A percentile compares a stretch with the other conserved stretches of the same genome.
These are phyloP conservation scores for Intellagama lesueurii DNA, from an alignment of 2,797 vertebrate species.

Conservation along the genomic window DNA sequence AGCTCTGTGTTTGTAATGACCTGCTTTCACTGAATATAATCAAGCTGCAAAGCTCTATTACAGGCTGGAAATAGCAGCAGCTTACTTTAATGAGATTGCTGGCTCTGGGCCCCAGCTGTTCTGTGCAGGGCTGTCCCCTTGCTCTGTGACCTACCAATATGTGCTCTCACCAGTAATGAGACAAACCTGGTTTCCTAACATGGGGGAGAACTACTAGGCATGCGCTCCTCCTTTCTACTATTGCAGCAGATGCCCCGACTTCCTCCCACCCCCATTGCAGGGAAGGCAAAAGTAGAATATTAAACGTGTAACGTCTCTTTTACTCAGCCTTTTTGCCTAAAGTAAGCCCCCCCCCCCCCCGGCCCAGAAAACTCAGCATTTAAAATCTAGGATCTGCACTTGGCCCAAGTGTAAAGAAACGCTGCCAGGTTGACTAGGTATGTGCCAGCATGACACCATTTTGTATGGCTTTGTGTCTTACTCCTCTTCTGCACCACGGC, in stretches of 20 bases:
- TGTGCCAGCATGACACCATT: background rate
- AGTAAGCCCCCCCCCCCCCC: constrained; percentile 47
- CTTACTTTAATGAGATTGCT: constrained; percentile 92
- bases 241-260: constrained; percentile 64
- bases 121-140: constrained; percentile 76
- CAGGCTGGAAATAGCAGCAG: constrained; percentile 87
- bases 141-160: constrained; percentile 81
- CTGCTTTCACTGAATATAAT: constrained; percentile 85
- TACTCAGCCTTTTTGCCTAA: constrained; percentile 25
- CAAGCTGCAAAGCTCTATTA: constrained; percentile 86
- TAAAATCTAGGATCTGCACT: constrained; percentile 34
- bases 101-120: constrained; percentile 84
- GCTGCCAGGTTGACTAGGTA: constrained; percentile 39
- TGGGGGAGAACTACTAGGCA: constrained; percentile 69
- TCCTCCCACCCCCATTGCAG: constrained; percentile 58
- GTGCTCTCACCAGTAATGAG: constrained; percentile 78
- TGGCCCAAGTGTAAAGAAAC: constrained; percentile 18
- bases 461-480: background rate
- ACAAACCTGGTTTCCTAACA: constrained; percentile 78
- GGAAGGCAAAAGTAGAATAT: constrained; percentile 47
- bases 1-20: constrained; percentile 80
- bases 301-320: constrained; percentile 36
- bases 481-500: constrained; percentile 17
- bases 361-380: constrained; percentile 44
- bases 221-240: constrained; percentile 67